Percentiles rank a stretch among this genome's conserved stretches.
These are phyloP conservation scores for Crotophaga sulcirostris DNA, from an alignment of 2,113 vertebrate species.

Conservation along the genomic window DNA sequence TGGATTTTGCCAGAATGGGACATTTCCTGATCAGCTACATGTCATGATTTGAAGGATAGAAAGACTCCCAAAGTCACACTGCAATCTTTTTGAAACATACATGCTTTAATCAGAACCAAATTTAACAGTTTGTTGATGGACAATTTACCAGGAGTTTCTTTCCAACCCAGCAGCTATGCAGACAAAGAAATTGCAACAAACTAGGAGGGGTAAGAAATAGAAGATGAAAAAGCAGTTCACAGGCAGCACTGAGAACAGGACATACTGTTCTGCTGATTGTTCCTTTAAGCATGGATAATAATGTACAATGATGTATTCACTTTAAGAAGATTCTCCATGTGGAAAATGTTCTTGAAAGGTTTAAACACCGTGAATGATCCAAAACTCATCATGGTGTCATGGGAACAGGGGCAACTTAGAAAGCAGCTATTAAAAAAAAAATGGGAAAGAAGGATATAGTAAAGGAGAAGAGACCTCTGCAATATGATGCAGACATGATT, in stretches of 20 bases:
- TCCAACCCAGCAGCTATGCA: background rate
- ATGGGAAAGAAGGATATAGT: background rate
- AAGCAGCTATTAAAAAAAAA: background rate
- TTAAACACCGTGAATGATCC: conserved; percentile 62
- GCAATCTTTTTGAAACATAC: background rate
- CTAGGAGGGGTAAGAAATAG: background rate
- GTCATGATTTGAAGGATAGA: background rate
- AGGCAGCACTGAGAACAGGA: background rate
- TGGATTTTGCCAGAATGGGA: conserved; percentile 3
- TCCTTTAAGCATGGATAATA: conserved; percentile 68
- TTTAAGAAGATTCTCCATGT: conserved; percentile 64
- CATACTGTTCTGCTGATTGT: conserved; percentile 50
- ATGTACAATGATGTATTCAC: conserved; percentile 51
- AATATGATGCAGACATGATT: background rate
- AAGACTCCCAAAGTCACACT: background rate
- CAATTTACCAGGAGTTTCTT: background rate
- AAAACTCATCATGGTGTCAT: conserved; percentile 28
- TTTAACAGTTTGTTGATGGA: background rate
- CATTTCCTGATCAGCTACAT: background rate
- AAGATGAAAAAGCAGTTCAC: background rate
- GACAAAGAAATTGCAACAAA: background rate
- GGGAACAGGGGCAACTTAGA: background rate
- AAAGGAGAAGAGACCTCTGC: background rate
- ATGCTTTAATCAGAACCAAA: background rate
- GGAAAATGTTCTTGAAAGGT: conserved; percentile 68